phyloP scores from a whole-genome alignment of 2,113 vertebrate species.

The Alligator mississippiensis region DNA sequence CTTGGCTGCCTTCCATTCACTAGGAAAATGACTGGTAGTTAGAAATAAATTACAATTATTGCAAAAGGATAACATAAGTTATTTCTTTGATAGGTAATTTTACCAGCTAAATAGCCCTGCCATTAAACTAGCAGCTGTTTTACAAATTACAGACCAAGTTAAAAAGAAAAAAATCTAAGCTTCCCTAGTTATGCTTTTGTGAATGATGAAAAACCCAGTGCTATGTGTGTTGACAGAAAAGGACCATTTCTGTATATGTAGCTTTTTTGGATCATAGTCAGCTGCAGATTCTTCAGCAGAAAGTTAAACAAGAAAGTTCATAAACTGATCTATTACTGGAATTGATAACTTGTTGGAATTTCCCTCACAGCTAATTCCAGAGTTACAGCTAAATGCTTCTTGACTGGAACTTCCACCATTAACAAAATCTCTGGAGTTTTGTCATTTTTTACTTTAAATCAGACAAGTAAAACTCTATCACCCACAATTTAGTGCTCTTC shows the following conservation, averaged over 20 bases:
- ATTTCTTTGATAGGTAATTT: slow-evolving; percentile 74
- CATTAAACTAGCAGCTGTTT: slow-evolving; percentile 73
- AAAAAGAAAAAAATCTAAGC: slow-evolving; percentile 32
- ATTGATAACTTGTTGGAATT: not conserved
- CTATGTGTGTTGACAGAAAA: not conserved
- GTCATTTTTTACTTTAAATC: not conserved
- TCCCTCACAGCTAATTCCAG: not conserved
- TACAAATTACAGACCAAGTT: slow-evolving; percentile 70
- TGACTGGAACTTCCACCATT: not conserved
- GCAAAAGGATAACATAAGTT: slow-evolving; percentile 72
- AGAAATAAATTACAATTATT: slow-evolving; percentile 77
- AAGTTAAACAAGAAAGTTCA: not conserved
- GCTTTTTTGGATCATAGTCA: not conserved
- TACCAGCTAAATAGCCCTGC: slow-evolving; percentile 74
- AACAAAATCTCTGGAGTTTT: not conserved
- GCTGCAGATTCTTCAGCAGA: not conserved
- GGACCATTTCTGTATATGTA: not conserved
- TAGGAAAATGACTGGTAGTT: slow-evolving; percentile 66
- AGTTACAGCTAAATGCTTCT: not conserved
- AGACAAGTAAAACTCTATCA: not conserved
- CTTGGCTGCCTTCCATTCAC: slow-evolving; percentile 73
- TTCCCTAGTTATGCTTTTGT: slow-evolving; percentile 22
- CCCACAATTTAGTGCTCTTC: not conserved
- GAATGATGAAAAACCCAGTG: not conserved
- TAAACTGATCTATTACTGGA: not conserved